These are phyloP conservation scores for Diphyllodes magnificus DNA, from an alignment of 2,113 vertebrate species.

Conservation along the genomic window DNA sequence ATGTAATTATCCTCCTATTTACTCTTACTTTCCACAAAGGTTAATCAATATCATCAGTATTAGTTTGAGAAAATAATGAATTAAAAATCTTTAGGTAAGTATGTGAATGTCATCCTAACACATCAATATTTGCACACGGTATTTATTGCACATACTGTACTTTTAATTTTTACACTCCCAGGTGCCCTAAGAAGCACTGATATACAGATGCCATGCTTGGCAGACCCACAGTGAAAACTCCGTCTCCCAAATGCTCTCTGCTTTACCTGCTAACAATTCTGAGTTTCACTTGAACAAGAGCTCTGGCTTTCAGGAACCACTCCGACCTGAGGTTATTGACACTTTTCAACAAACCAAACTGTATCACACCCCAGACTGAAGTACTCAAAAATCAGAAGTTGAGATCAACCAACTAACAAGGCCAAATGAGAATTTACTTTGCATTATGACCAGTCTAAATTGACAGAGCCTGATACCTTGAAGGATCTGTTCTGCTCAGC, in stretches of 20 bases:
- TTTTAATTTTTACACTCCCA: neutral
- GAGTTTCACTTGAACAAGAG: neutral
- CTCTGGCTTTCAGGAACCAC: neutral
- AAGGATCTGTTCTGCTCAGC: neutral
- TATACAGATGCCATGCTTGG: neutral
- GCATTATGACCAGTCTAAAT: neutral
- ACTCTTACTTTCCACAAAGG: neutral
- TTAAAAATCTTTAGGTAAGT: neutral
- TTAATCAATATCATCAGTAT: neutral
- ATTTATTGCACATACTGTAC: neutral
- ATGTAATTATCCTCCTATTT: neutral
- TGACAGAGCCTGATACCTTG: neutral
- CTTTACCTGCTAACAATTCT: neutral
- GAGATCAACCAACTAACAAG: neutral
- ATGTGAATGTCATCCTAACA: neutral
- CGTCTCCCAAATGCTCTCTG: neutral
- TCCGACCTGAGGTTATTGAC: rapidly evolving
- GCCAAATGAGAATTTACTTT: neutral
- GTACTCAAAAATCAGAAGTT: neutral
- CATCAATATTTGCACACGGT: neutral
- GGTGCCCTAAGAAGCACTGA: neutral
- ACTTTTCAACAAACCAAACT: neutral
- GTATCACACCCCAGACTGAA: neutral
- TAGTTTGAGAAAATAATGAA: neutral
- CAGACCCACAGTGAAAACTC: neutral